Evolutionary conservation across 2,888 invertebrate species (phyloP).

Genomic region (Cantharis rufa): DNA sequence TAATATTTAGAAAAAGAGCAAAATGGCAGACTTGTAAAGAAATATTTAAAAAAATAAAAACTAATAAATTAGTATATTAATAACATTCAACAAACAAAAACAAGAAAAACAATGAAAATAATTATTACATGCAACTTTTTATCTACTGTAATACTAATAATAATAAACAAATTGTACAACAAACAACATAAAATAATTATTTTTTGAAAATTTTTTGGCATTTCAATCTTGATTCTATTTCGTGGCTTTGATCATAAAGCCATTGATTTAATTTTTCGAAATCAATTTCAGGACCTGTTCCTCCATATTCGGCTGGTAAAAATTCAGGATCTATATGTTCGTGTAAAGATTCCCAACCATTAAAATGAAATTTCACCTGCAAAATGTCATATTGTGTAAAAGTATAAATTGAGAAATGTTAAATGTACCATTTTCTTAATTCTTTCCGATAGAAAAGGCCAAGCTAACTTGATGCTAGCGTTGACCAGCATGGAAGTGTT

Average conservation of each 20-base stretch:
- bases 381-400: constrained; percentile 22
- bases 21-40: too few species aligned
- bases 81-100: too few species aligned
- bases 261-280: constrained; percentile 37
- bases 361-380: constrained; percentile 61
- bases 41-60: too few species aligned
- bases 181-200: not conserved
- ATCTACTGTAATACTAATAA: not conserved
- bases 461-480: constrained; percentile 45
- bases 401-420: not conserved
- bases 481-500: constrained; percentile 45
- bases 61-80: too few species aligned
- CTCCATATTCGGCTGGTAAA: constrained; percentile 65
- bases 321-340: constrained; percentile 56
- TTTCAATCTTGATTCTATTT: constrained; percentile 41
- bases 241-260: constrained; percentile 38
- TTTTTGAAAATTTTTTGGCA: constrained; percentile 16
- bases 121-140: not conserved
- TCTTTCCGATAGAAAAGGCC: constrained; percentile 47
- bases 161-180: too few species aligned
- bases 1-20: too few species aligned
- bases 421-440: constrained; percentile 40
- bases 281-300: constrained; percentile 48
- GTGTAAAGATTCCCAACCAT: constrained; percentile 58
- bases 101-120: not conserved